Evolutionary conservation across 2,888 invertebrate genomes (phyloP).

Genomic region (Drosophila picticornis): DNA sequence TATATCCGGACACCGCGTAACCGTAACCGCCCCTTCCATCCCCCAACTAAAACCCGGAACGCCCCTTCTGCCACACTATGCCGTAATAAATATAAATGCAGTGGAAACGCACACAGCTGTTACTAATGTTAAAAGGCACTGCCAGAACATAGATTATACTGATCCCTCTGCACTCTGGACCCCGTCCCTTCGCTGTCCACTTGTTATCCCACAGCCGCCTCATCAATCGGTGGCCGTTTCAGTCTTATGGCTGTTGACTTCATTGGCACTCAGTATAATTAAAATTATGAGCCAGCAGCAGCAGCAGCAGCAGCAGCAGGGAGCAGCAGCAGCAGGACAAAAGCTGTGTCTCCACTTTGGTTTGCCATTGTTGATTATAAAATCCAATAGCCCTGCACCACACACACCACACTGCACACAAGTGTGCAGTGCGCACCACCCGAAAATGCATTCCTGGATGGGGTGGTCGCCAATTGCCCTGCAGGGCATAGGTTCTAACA

Average conservation of each 20-base stretch:
- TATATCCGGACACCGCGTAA: conserved; percentile 71
- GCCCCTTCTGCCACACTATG: neutral
- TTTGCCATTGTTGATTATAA: conserved; percentile 77
- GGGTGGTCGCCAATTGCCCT: conserved; percentile 27
- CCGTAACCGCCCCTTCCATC: conserved; percentile 48
- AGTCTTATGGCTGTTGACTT: conserved; percentile 76
- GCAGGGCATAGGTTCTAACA: conserved; percentile 55
- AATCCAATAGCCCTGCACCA: conserved; percentile 58
- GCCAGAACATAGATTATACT: conserved; percentile 50
- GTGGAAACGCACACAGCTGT: conserved; percentile 75
- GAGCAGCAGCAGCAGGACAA: conserved; percentile 50
- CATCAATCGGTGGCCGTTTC: conserved; percentile 72
- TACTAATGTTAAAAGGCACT: conserved; percentile 71
- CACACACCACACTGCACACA: conserved; percentile 58
- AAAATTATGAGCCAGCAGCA: conserved; percentile 75
- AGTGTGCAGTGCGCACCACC: conserved; percentile 15
- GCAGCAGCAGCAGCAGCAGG: conserved; percentile 30
- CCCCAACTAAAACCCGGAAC: neutral
- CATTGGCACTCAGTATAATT: conserved; percentile 82
- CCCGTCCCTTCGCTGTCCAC: neutral
- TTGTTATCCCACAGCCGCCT: conserved; percentile 27
- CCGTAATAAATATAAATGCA: conserved; percentile 77
- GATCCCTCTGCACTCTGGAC: conserved; percentile 23
- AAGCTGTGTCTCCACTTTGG: conserved; percentile 57
- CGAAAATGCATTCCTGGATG: conserved; percentile 31